Evolutionary conservation across 2,113 vertebrate genomes (phyloP).

Genomic region (Shinisaurus crocodilurus): DNA sequence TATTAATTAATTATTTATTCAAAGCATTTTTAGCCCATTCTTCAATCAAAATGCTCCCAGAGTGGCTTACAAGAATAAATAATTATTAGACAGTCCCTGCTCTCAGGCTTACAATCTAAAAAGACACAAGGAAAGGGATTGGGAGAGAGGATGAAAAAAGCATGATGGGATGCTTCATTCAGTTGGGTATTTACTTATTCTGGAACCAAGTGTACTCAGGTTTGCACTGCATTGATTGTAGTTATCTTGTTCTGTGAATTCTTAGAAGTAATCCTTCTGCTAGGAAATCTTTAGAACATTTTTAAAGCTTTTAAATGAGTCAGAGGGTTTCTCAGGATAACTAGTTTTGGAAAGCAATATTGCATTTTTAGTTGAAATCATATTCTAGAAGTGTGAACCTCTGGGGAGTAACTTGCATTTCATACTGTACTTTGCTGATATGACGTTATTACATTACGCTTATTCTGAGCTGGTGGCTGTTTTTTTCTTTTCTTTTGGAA

Average conservation of each 20-base stretch:
- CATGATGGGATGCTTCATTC: too few relatives aligned
- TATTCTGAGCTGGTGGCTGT: background rate
- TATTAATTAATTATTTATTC: too few relatives aligned
- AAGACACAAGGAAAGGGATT: too few relatives aligned
- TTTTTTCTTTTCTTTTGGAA: background rate
- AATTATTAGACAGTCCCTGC: too few relatives aligned
- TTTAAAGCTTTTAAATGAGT: background rate
- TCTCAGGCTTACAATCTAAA: too few relatives aligned
- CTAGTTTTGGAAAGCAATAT: background rate
- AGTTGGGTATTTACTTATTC: too few relatives aligned
- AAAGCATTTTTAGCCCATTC: too few relatives aligned
- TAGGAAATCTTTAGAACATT: slow-evolving; percentile 6
- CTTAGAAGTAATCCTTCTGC: slow-evolving; percentile 21
- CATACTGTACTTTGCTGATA: background rate
- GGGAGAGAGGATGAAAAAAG: too few relatives aligned
- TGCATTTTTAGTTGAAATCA: background rate
- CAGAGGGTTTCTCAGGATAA: background rate
- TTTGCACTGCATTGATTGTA: background rate
- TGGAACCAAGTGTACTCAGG: too few relatives aligned
- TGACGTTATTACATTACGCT: background rate
- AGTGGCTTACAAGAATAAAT: too few relatives aligned
- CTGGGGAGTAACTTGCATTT: slow-evolving; percentile 26
- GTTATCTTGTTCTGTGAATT: background rate
- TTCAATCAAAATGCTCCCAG: too few relatives aligned
- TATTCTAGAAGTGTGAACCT: slow-evolving; percentile 19